phyloP scores from a whole-genome alignment of 1,140 invertebrate species.

The Pseudobourletiella spinata region DNA sequence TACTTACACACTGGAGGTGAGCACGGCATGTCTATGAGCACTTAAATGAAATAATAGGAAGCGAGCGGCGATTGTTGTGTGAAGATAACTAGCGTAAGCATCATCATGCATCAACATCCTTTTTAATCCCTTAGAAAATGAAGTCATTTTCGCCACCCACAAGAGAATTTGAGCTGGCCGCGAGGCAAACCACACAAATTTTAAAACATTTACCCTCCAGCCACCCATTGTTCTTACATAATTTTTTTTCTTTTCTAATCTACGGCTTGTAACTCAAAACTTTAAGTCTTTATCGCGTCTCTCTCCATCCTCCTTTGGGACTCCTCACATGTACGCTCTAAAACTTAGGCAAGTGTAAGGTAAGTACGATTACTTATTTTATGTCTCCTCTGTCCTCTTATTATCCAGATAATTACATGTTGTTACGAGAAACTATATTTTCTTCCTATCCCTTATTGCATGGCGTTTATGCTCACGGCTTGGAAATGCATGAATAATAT shows the following conservation, averaged over 20 bases:
- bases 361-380: not conserved
- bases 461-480: no score
- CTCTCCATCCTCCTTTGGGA: not conserved
- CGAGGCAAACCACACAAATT: slow-evolving; percentile 34
- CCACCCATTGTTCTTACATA: slow-evolving; percentile 29
- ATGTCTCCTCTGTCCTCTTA: not conserved
- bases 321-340: not conserved
- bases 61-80: slow-evolving; percentile 19
- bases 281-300: not conserved
- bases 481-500: no score
- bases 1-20: no score
- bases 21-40: not conserved
- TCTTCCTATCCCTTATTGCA: no score
- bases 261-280: slow-evolving; percentile 20
- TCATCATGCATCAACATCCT: slow-evolving; percentile 30
- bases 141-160: slow-evolving; percentile 35
- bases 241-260: slow-evolving; percentile 17
- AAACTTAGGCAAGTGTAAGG: not conserved
- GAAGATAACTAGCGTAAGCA: slow-evolving; percentile 31
- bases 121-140: slow-evolving; percentile 34
- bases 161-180: slow-evolving; percentile 22
- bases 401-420: not conserved
- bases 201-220: slow-evolving; percentile 30
- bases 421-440: no score
- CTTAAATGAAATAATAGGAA: slow-evolving; percentile 5